Conservation (phyloP, 2,113 vertebrate genomes). For the Pseudonaja textilis region DNA sequence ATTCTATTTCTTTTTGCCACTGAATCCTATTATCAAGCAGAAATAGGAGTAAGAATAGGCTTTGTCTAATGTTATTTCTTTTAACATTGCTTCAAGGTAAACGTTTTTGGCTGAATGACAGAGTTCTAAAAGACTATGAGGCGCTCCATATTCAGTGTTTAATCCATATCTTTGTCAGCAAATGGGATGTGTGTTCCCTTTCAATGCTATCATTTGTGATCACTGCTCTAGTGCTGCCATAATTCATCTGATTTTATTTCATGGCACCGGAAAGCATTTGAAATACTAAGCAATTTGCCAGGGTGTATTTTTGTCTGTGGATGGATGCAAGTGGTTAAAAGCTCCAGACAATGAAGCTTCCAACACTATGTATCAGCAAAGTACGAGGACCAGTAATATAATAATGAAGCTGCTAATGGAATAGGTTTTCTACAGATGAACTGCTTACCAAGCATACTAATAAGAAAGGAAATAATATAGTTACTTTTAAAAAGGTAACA, state of each 20-base stretch:
- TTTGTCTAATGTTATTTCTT: background rate
- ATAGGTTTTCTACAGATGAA: conserved; percentile 44
- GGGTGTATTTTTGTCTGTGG: conserved; percentile 2
- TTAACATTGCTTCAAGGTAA: background rate
- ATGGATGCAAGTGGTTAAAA: conserved; percentile 37
- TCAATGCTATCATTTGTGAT: conserved; percentile 10
- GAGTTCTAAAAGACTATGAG: background rate
- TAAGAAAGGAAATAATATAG: conserved; percentile 35
- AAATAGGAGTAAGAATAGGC: background rate
- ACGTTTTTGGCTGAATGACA: background rate
- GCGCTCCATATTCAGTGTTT: background rate
- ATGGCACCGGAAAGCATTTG: conserved; percentile 34
- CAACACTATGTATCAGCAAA: conserved; percentile 38
- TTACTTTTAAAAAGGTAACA: conserved; percentile 31
- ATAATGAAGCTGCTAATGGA: conserved; percentile 26
- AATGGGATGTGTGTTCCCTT: conserved; percentile 21
- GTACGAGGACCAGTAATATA: conserved; percentile 44
- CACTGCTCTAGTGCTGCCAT: background rate
- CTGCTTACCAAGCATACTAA: conserved; percentile 25
- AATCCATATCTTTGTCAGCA: background rate
- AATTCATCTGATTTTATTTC: conserved; percentile 49
- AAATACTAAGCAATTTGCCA: conserved; percentile 33
- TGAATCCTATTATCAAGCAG: background rate
- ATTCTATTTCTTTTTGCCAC: background rate
- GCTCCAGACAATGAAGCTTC: conserved; percentile 39